These are phyloP conservation scores for Xenentodon cancila DNA, from an alignment of 2,797 vertebrate species.

Conservation along the genomic window DNA sequence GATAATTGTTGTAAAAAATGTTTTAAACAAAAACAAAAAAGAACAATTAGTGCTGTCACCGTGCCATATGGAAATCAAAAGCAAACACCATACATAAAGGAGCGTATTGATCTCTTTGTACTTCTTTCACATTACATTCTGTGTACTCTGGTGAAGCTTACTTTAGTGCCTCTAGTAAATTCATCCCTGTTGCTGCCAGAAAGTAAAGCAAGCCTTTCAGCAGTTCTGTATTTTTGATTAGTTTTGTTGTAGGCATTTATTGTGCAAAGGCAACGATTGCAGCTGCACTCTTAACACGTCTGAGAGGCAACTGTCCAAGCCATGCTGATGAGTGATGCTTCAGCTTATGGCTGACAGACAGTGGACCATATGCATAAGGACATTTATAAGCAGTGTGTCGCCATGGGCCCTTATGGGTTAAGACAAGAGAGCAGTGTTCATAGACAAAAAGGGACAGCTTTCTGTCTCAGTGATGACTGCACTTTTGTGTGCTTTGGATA, in stretches of 20 bases:
- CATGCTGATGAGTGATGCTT: constrained; percentile 4
- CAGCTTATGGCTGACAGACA: no score
- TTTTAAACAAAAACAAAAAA: background rate
- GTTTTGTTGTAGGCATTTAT: constrained; percentile 16
- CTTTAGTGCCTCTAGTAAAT: constrained; percentile 2
- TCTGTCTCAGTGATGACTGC: no score
- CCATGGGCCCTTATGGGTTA: no score
- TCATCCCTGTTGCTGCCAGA: constrained; percentile 5
- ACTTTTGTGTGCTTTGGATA: no score
- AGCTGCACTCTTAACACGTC: constrained; percentile 22
- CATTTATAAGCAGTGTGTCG: no score
- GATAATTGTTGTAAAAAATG: constrained; percentile 3
- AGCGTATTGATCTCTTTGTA: background rate
- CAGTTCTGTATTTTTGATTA: background rate
- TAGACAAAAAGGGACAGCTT: no score
- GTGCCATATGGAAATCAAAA: constrained; percentile 11
- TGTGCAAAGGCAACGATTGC: constrained; percentile 33
- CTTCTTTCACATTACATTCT: no score
- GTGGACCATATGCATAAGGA: no score
- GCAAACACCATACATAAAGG: constrained; percentile 12
- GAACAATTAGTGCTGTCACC: constrained; percentile 18
- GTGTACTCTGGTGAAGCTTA: background rate
- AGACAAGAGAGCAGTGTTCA: no score
- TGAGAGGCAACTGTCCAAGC: constrained; percentile 5
- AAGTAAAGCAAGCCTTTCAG: constrained; percentile 1